Base-by-base conservation (phyloP, 1,140 invertebrate genomes). In the Bombus ignitus region DNA sequence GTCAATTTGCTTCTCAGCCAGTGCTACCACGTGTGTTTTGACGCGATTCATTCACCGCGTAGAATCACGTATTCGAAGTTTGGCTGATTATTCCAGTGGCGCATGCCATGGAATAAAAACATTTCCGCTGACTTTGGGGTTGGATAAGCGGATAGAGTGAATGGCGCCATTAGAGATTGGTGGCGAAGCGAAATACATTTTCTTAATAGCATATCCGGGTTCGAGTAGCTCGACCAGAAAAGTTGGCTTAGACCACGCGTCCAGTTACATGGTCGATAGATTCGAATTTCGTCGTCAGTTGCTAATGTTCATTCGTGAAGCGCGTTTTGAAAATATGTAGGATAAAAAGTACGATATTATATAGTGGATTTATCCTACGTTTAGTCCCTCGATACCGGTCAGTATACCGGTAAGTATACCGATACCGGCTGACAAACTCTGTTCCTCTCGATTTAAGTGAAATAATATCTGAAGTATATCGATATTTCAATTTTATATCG, bases 101-200 rank as follows among this genome's bases (percentile, higher is more conserved):
- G 5, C 44, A 0, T 66, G 0, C 3, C 13, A 12, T 0, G 13
- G 80, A 62, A 72, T 42, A 44, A 73, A 81, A 73, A 68, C 25
- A 39, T 68, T 76, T 12, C 65, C 44, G 42, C 53, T 12, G 37
- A 47, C 39, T 83, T 76, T 83, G 28, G 35, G 32, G 25, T n/a
- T 44, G 37, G 18, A 70, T 18, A 66, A 47, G 28, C 71, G 42
- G 42, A 57, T 59, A 68, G 62, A 66, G 35, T 1, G 35, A 9
- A 12, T 39, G 81, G 59, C 72, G 81, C 81, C 72, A 53, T 75
- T 75, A 65, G 42, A 75, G 32, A 68, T 76, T 76, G 62, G 39
- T 68, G 10, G 57, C 39, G 5, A 28, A 39, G 32, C 53, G 66
- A 79, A 47, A 72, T 85, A 72, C 76, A 85, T 65, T 85, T 73